These are phyloP conservation scores for Umimayanthus chanpuru DNA, from an alignment of 92 coral and sea anemone species.

Conservation along the genomic window DNA sequence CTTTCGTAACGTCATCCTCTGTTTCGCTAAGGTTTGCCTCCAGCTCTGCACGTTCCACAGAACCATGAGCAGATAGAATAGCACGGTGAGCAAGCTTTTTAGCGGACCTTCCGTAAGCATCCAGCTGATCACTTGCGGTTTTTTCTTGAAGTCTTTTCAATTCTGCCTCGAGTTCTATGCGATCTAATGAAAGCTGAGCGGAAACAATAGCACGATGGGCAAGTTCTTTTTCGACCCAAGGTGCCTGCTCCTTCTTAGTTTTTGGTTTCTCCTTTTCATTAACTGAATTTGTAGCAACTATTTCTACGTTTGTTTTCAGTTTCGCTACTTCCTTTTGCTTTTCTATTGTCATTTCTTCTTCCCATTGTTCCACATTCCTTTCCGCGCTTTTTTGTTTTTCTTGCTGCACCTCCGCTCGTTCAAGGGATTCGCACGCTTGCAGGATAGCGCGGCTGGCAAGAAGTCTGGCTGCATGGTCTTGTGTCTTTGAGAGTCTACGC, in stretches of 20 bases:
- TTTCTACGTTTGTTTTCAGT: background rate
- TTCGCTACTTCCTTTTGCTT: background rate
- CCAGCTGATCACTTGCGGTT: conserved; percentile 36
- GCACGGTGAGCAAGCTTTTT: conserved; percentile 48
- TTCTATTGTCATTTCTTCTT: background rate
- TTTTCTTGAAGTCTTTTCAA: conserved; percentile 48
- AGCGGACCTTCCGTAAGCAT: conserved; percentile 36
- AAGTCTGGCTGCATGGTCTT: conserved; percentile 36
- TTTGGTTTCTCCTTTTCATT: conserved; percentile 9
- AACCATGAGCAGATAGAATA: conserved; percentile 42
- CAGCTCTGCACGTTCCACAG: conserved; percentile 31
- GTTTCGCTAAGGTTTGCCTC: conserved; percentile 1
- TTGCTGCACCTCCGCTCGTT: conserved; percentile 33
- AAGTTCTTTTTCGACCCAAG: conserved; percentile 49
- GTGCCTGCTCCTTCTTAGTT: conserved; percentile 16
- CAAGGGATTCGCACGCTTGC: conserved; percentile 56
- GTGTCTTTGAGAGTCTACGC: conserved; percentile 26
- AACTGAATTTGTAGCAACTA: background rate
- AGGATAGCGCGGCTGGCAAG: conserved; percentile 52
- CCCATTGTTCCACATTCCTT: background rate
- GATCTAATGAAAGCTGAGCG: conserved; percentile 57
- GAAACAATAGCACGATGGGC: conserved; percentile 66
- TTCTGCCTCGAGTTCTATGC: conserved; percentile 56
- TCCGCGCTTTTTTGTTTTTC: background rate
- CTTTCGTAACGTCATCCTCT: conserved; percentile 21